A percentile compares a stretch with the other conserved stretches of the same genome.
These are phyloP conservation scores for Loxodonta africana DNA, from an alignment of 2,113 vertebrate genomes.

Conservation along the genomic window DNA sequence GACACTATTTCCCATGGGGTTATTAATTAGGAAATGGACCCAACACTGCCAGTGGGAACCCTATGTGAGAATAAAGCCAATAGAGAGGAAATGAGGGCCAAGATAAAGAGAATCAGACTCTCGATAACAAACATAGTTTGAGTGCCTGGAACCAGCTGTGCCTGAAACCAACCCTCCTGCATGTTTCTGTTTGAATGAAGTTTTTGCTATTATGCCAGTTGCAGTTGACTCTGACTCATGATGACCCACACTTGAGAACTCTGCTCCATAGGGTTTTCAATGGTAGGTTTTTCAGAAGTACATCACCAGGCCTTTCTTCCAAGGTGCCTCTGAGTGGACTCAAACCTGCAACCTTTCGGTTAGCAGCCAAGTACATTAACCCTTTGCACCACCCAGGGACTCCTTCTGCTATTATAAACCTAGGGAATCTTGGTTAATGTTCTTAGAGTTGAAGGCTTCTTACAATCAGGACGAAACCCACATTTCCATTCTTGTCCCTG, in stretches of 20 bases:
- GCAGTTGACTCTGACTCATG: no score
- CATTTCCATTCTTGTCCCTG: background rate
- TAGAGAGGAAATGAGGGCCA: slow-evolving; percentile 11
- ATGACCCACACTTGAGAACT: no score
- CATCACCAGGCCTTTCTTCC: no score
- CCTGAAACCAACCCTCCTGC: background rate
- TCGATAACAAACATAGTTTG: background rate
- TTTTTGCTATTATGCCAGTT: background rate
- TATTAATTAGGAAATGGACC: background rate
- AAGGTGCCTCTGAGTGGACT: no score
- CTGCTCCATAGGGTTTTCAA: no score
- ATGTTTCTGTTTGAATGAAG: background rate
- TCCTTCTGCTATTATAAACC: background rate
- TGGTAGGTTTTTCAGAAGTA: no score
- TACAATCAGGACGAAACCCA: background rate
- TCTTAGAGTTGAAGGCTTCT: background rate
- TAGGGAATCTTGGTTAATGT: background rate
- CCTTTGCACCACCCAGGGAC: no score
- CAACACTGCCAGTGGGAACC: background rate
- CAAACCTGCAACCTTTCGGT: no score
- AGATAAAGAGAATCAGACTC: background rate
- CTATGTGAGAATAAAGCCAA: background rate
- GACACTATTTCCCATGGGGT: background rate
- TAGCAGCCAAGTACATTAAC: no score
- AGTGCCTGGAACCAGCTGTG: background rate